A percentile compares a stretch with the other conserved stretches of the same genome.
phyloP scores from a whole-genome alignment of 2,888 invertebrate genomes.

The Cecidostiba fungosa region DNA sequence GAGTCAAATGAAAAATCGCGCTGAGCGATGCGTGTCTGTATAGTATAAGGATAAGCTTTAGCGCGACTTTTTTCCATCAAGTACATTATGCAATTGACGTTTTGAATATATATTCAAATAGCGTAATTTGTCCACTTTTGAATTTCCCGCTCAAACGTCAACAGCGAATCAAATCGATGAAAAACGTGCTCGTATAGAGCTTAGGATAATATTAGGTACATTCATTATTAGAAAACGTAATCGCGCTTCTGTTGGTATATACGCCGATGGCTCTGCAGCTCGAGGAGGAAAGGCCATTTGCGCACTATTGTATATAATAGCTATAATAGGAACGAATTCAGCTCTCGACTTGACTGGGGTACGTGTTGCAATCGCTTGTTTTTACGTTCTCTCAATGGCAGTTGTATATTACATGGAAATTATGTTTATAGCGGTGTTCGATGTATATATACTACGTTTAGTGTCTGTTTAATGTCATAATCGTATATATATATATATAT shows the following conservation, averaged over 20 bases:
- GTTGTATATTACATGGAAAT: constrained; percentile 26
- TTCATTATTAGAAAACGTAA: background rate
- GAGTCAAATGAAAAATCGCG: constrained; percentile 28
- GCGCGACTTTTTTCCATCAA: background rate
- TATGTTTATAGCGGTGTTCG: constrained; percentile 4
- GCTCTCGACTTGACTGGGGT: constrained; percentile 13
- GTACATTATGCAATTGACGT: too few relatives aligned
- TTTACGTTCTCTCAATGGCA: constrained; percentile 15
- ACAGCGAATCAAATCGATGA: background rate
- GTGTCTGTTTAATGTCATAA: constrained; percentile 10
- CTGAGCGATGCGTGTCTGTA: background rate
- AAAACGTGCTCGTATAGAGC: background rate
- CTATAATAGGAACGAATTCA: constrained; percentile 14
- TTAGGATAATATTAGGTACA: background rate
- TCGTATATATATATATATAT: constrained; percentile 17
- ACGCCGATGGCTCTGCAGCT: background rate
- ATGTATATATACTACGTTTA: constrained; percentile 7
- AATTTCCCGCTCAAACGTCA: background rate
- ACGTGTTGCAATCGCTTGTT: background rate
- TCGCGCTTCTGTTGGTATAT: background rate
- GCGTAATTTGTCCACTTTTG: too few relatives aligned
- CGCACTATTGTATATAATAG: background rate
- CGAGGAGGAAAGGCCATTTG: background rate
- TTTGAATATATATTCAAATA: too few relatives aligned
- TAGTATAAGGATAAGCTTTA: background rate